Evolutionary conservation across 2,113 vertebrate species (phyloP), one percentile per base, ranked within the genome.

Genomic region (Tragelaphus strepsiceros): DNA sequence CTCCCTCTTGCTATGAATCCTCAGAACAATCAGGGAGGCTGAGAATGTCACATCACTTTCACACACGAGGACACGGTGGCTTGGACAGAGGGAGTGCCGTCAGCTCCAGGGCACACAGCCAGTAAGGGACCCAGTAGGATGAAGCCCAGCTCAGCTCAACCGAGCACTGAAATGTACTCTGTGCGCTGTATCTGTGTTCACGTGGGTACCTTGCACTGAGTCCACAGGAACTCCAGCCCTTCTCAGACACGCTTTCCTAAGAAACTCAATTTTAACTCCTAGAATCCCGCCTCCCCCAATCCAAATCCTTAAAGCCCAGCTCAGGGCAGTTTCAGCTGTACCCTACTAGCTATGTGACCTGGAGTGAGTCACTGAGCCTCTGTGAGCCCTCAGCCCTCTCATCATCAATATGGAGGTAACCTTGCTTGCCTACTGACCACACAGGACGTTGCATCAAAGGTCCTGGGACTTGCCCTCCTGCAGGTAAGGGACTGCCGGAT

Each of bases 201-300:
- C 2, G 21, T 28, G 58, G 15, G 61, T 49, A 1, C n/a, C 24
- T 0, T 4, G 43, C 16, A 1, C 64, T 14, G 21, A 30, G 9
- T 16, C 16, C 54, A 11, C 1, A 0, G 4, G 2, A 0, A 10
- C 32, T 14, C 84, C 6, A 1, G 15, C 49, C 30, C 30, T 17
- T 15, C 67, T 74, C 11, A 12, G 67, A 30, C 46, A 11, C 5
- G 22, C 19, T 85, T 12, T 43, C 49, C 84, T 21, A 16, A 83
- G n/a, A 9, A 84, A 30, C 49, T 43, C 61, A 43, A 1, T 14
- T 83, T 62, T 88, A 46, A 84, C 22, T 26, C 83, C 51, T 16
- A n/a, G 56, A 84, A 91, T 19, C 58, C 32, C 26, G 2, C n/a
- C 26, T 59, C 39, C 15, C 12, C 93, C 35, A 90, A 7, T 67